Base-by-base conservation (phyloP, 2,888 invertebrate species). In the Archaeoteleia sp. region DNA sequence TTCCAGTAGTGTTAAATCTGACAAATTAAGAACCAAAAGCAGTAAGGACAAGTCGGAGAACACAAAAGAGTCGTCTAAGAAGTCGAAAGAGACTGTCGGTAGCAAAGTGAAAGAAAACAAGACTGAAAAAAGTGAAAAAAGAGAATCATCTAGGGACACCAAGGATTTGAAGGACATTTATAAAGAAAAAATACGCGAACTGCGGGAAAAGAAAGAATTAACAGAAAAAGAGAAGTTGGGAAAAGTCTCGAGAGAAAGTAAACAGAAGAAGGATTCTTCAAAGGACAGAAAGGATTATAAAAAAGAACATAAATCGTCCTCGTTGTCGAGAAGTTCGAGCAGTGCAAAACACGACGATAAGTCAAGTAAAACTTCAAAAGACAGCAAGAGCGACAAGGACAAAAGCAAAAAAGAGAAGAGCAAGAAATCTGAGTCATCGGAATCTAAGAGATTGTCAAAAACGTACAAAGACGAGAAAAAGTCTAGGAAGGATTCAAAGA, bases 161-260 rank as follows among this genome's bases (percentile, higher is more conserved):
- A 85, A 82, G 68, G 84, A 85, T 67, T 57, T 84, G 23, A 85
- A 85, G 51, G 85, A 85, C 65, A 75, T 84, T n/a, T 85, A 84
- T 37, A 85, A 85, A 61, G 85, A 85, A 48, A 85, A 84, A 70
- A 85, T 85, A 35, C 74, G 84, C n/a, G 84, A 85, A 43, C 67
- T 85, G 8, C 72, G 84, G 3, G 85, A 85, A 20, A 85, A 85
- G 49, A 85, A 84, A 14, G 85, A 85, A 70, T 70, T 83, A 17
- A 85, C 84, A 0, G 85, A 85, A 32, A 85, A 85, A 39, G 85
- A 84, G 53, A 85, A 81, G 61, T 62, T 83, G 32, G 77, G 73
- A 42, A 84, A 82, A 57, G 80, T 80, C 34, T 78, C 67, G 17
- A 84, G 80, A 35, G 82, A 84, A 23, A 68, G 48, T 34, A 82